phyloP scores from a whole-genome alignment of 92 coral and sea anemone species.

The Phymanthus crucifer region DNA sequence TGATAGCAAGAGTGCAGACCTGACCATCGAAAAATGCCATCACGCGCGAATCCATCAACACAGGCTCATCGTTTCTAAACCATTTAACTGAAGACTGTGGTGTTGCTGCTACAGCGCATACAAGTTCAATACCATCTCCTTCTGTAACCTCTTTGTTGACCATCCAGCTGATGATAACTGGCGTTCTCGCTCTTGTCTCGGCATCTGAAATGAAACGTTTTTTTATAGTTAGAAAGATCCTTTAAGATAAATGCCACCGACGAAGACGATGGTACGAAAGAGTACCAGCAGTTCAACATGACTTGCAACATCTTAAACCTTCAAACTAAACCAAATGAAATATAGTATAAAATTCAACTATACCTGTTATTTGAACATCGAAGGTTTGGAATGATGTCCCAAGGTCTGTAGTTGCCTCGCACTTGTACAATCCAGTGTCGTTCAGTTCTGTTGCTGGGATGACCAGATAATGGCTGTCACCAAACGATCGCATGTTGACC shows the following conservation, averaged over 20 bases:
- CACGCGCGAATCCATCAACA: conserved; percentile 53
- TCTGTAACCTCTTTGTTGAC: conserved; percentile 45
- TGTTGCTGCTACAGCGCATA: conserved; percentile 77
- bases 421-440: conserved; percentile 88
- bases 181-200: conserved; percentile 12
- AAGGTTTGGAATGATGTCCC: conserved; percentile 84
- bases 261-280: background rate
- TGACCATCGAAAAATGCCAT: conserved; percentile 52
- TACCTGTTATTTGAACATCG: conserved; percentile 77
- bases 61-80: conserved; percentile 73
- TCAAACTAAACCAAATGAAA: background rate
- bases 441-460: conserved; percentile 59
- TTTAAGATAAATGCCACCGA: background rate
- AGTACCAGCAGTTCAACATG: too few species aligned
- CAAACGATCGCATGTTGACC: conserved; percentile 68
- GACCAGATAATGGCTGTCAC: conserved; percentile 69
- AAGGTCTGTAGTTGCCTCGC: conserved; percentile 82
- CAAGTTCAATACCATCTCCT: conserved; percentile 68
- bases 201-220: background rate
- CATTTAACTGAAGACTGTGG: conserved; percentile 73
- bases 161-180: conserved; percentile 5
- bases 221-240: background rate
- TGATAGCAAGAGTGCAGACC: conserved; percentile 48
- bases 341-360: background rate
- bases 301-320: background rate